phyloP scores from a whole-genome alignment of 2,113 vertebrate genomes.

The Siniperca knerii region DNA sequence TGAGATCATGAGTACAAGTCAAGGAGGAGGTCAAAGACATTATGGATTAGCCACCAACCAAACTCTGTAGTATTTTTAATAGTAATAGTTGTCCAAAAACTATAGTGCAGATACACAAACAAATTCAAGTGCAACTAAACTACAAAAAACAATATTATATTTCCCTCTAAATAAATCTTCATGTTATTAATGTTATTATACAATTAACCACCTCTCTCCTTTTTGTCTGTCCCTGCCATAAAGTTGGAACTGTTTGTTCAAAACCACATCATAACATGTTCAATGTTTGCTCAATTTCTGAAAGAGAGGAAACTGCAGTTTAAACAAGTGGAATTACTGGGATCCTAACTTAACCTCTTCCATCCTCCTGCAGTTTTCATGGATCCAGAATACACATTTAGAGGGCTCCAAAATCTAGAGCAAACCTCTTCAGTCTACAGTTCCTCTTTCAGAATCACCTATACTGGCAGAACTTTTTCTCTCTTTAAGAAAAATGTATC shows the following conservation, averaged over 20 bases:
- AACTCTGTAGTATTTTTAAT: neutral
- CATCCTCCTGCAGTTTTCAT: neutral
- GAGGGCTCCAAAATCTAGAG: neutral
- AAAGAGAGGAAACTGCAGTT: neutral
- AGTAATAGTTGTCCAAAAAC: too few species aligned
- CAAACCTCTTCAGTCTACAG: neutral
- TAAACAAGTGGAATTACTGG: neutral
- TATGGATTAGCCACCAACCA: neutral
- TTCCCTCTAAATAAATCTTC: neutral
- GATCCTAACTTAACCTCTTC: neutral
- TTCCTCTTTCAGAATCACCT: too few species aligned
- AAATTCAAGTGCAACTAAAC: neutral
- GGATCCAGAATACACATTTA: neutral
- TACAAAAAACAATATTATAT: neutral
- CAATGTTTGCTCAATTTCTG: too few species aligned
- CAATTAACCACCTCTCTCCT: too few species aligned
- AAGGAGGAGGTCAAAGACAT: too few species aligned
- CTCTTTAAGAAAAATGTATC: too few species aligned
- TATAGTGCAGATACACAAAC: neutral
- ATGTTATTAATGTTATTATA: too few species aligned
- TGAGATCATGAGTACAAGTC: neutral
- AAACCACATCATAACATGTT: too few species aligned
- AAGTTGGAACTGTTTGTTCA: neutral
- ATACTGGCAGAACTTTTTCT: neutral
- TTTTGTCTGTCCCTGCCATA: neutral